Conservation (phyloP, 2,888 invertebrate species). For the Cantharis flavilabris region DNA sequence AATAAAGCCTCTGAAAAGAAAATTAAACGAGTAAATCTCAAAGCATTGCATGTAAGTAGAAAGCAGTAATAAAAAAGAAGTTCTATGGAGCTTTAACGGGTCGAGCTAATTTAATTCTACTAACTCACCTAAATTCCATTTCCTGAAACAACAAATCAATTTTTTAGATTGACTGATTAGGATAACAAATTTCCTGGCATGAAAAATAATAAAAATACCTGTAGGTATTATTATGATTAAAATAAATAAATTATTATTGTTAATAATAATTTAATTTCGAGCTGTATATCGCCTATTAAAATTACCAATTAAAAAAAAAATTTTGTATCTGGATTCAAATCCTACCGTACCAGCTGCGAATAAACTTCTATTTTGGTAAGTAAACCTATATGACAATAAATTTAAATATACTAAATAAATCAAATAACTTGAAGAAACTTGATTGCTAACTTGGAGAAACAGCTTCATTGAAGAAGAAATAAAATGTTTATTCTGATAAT, state of each 20-base stretch:
- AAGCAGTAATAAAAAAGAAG: slow-evolving; percentile 33
- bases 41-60: slow-evolving; percentile 38
- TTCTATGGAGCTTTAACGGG: slow-evolving; percentile 32
- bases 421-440: not conserved
- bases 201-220: not conserved
- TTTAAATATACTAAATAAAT: too few relatives aligned
- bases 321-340: too few relatives aligned
- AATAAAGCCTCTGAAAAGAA: slow-evolving; percentile 42
- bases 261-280: too few relatives aligned
- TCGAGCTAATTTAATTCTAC: slow-evolving; percentile 41
- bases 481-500: not conserved
- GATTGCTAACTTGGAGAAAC: not conserved
- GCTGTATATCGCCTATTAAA: too few relatives aligned
- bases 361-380: too few relatives aligned
- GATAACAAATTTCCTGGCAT: not conserved
- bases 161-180: not conserved
- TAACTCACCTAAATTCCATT: slow-evolving; percentile 35
- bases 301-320: too few relatives aligned
- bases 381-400: too few relatives aligned
- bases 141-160: not conserved
- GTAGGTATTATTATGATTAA: too few relatives aligned
- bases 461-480: not conserved
- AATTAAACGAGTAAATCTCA: slow-evolving; percentile 46
- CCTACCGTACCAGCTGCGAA: too few relatives aligned
- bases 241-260: too few relatives aligned